These are phyloP conservation scores for Agelas oroides DNA, from an alignment of 37 sponge, comb jelly and placozoan genomes.

Conservation along the genomic window DNA sequence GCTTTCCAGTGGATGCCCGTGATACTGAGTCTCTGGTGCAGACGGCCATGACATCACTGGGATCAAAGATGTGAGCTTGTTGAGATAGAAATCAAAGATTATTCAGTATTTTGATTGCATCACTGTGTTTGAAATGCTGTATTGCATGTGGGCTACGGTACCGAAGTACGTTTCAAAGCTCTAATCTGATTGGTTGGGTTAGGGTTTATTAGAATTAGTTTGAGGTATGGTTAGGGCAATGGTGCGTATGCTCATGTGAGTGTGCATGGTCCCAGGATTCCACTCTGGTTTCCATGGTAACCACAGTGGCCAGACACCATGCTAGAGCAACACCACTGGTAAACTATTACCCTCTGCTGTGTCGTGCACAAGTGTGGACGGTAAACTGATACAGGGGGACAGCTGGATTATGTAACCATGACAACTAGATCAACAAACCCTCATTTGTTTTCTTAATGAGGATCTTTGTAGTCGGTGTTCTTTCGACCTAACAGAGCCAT, in stretches of 20 bases:
- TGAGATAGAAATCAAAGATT: not conserved
- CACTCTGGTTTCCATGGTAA: not conserved
- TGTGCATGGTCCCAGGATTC: slow-evolving; percentile 23
- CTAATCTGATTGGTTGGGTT: no score
- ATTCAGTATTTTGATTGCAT: no score
- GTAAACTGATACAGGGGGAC: slow-evolving; percentile 30
- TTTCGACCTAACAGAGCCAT: no score
- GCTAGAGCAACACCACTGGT: slow-evolving; percentile 27
- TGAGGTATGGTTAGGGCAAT: not conserved
- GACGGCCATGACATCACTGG: slow-evolving; percentile 97
- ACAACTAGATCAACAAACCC: no score
- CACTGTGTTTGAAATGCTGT: no score
- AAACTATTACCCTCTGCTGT: slow-evolving; percentile 27
- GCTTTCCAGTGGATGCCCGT: slow-evolving; percentile 76
- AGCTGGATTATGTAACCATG: not conserved
- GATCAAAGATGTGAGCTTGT: slow-evolving; percentile 92
- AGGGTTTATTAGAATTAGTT: no score
- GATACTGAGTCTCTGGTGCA: slow-evolving; percentile 88
- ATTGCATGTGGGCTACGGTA: no score
- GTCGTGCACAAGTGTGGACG: not conserved
- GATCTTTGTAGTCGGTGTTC: no score
- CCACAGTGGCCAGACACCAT: slow-evolving; percentile 44
- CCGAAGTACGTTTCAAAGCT: no score
- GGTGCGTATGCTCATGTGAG: not conserved
- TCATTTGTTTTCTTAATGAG: no score